Percentiles rank a stretch among this genome's conserved stretches.
phyloP scores from a whole-genome alignment of 2,113 vertebrate species.

The Callithrix jacchus region DNA sequence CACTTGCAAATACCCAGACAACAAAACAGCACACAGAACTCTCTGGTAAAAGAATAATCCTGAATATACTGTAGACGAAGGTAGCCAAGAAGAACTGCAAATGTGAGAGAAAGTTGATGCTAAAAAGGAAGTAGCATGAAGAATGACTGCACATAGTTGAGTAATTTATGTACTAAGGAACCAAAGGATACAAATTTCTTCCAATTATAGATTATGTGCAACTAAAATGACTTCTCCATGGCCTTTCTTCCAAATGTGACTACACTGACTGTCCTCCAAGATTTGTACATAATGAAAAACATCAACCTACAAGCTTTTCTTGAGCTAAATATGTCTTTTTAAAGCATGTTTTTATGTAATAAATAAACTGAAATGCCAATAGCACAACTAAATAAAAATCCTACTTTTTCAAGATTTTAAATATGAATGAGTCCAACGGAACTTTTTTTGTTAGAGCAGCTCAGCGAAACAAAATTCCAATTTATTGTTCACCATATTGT shows the following conservation, averaged over 20 bases:
- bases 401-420: background rate
- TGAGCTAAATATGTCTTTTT: background rate
- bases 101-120: background rate
- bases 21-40: background rate
- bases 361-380: background rate
- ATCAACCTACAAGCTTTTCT: background rate
- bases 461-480: background rate
- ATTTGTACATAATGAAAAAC: background rate
- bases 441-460: background rate
- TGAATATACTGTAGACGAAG: background rate
- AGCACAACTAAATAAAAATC: background rate
- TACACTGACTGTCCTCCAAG: background rate
- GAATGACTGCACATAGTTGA: background rate
- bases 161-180: background rate
- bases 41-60: background rate
- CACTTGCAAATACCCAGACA: background rate
- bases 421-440: background rate
- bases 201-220: background rate
- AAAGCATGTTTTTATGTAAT: background rate
- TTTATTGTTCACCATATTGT: background rate
- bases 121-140: background rate
- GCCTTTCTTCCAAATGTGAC: background rate
- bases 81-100: background rate
- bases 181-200: background rate
- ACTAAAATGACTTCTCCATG: background rate